A percentile compares a stretch with the other conserved stretches of the same genome.
These are phyloP conservation scores for Pipistrellus kuhlii DNA, from an alignment of 2,797 vertebrate genomes.

Conservation along the genomic window DNA sequence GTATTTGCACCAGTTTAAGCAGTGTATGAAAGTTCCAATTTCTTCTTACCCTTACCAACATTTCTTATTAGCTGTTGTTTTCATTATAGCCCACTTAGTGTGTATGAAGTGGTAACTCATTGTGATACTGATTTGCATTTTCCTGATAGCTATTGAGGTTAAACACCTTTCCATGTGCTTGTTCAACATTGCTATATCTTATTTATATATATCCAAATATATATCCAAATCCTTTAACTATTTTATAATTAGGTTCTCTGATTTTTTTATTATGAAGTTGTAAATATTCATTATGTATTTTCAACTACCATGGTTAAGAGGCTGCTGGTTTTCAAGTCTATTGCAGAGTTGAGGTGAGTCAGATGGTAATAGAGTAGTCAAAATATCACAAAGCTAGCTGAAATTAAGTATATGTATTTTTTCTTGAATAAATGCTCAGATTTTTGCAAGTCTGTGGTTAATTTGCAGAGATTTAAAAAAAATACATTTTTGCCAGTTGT, in stretches of 20 bases:
- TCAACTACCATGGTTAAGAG: neutral
- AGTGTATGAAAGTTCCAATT: neutral
- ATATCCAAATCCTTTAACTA: neutral
- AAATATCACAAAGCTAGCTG: neutral
- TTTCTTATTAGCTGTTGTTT: neutral
- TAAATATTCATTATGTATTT: neutral
- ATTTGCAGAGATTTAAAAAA: neutral
- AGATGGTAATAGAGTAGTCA: neutral
- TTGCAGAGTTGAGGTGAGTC: neutral
- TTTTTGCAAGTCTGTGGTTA: neutral
- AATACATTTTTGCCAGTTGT: neutral
- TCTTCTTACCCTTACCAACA: neutral
- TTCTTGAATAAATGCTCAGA: neutral
- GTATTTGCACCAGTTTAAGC: neutral
- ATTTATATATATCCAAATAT: neutral
- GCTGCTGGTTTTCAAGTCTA: neutral
- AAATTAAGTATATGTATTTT: neutral
- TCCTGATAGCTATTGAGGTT: neutral
- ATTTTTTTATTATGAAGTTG: neutral
- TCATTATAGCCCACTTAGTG: neutral
- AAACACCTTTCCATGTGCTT: neutral
- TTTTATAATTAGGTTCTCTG: neutral
- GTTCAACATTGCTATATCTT: neutral
- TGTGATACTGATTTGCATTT: neutral
- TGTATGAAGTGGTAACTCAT: neutral